These are phyloP conservation scores for Coptotermes formosanus DNA, from an alignment of 1,140 invertebrate species.

Conservation along the genomic window DNA sequence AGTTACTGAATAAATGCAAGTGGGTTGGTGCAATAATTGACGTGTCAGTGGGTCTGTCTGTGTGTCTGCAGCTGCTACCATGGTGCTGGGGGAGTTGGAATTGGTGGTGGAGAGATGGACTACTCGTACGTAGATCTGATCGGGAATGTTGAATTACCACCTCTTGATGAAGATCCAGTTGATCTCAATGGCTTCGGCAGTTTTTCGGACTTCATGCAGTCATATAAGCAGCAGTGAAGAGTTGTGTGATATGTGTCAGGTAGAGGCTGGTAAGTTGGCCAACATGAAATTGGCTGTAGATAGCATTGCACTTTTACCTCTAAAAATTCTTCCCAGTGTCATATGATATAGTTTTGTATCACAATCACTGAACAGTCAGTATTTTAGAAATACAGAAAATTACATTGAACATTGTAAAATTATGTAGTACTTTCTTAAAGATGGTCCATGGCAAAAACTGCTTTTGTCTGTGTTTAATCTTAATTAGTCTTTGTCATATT, in stretches of 20 bases:
- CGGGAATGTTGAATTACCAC: constrained; percentile 43
- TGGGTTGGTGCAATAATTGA: constrained; percentile 50
- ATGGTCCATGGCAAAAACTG: neutral
- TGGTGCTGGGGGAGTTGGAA: constrained; percentile 47
- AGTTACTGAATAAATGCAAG: constrained; percentile 39
- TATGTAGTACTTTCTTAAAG: neutral
- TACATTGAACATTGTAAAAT: neutral
- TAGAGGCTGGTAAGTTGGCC: neutral
- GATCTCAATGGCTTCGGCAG: constrained; percentile 43
- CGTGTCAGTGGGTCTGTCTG: constrained; percentile 47
- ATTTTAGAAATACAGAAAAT: constrained; percentile 10
- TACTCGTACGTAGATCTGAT: constrained; percentile 46
- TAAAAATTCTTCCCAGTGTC: neutral
- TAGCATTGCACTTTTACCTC: neutral
- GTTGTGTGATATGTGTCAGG: constrained; percentile 40
- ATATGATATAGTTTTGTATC: neutral
- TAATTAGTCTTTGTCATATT: neutral
- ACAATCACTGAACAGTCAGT: neutral
- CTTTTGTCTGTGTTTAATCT: neutral
- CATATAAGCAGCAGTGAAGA: constrained; percentile 46
- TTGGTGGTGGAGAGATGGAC: constrained; percentile 47
- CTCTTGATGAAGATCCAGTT: constrained; percentile 50
- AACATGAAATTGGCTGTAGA: neutral
- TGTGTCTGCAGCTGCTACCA: constrained; percentile 49
- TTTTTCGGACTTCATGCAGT: constrained; percentile 48